Base-by-base conservation (phyloP, 2,888 invertebrate species). In the Podabrus alpinus region DNA sequence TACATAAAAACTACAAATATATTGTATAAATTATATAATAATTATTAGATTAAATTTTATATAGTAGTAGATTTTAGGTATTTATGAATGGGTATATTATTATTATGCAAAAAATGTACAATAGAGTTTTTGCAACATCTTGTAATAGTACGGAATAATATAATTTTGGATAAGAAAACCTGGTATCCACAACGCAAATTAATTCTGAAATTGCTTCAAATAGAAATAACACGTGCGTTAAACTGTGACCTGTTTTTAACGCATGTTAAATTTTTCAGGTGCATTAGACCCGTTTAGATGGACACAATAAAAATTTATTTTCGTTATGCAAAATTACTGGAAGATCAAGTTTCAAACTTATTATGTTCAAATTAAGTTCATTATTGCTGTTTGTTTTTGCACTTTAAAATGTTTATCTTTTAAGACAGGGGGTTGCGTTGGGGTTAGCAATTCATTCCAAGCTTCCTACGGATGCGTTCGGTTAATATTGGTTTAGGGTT, bases 201-300 rank as follows among this genome's bases (percentile, higher is more conserved):
- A 59, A 59, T n/a, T 59, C 1, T 5, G 7, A 21, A 61, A 61
- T 61, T 70, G 9, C 62, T 11, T n/a, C 24, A 60, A 70, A 62
- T 24, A 70, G 15, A 15, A 70, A 19, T 66, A 45, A 70, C 17
- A 17, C 15, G 61, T 10, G 21, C 64, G 29, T 62, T 61, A 45
- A 70, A 29, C 15, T 64, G 19, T 70, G 62, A 45, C 70, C 64
- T 70, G 64, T 62, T 70, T 64, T 64, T 61, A 61, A 61, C 61
- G 61, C 61, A 19, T 61, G 9, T 61, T 61, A 61, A 16, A 13
- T 61, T 61, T 61, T 61, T 61, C 61, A 61, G 16, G 61, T 61
- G 61, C 61, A 61, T 61, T 61, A 61, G 16, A 16, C 9, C 16
- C 61, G 45, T 45, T 45, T 45, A n/a, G 45, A 7, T 45, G 13